phyloP scores from a whole-genome alignment of 2,113 vertebrate genomes.

The Puntigrus tetrazona region DNA sequence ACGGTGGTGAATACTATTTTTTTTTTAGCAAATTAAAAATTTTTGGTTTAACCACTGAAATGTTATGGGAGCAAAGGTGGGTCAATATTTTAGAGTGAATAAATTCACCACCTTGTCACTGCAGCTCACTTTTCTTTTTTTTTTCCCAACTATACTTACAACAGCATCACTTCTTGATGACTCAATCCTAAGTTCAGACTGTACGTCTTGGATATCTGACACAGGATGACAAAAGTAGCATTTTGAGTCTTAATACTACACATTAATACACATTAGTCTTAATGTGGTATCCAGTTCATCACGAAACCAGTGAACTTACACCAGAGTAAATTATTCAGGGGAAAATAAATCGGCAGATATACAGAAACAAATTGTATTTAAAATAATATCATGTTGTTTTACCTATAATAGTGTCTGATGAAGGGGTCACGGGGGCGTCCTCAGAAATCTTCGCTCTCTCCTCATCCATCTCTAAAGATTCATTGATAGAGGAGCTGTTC shows the following conservation, averaged over 20 bases:
- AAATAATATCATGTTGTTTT: background rate
- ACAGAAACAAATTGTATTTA: background rate
- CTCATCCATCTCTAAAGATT: constrained; percentile 9
- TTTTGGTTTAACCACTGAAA: background rate
- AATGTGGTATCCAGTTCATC: background rate
- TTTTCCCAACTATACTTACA: background rate
- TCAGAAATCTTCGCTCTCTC: constrained; percentile 8
- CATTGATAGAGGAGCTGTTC: constrained; percentile 1
- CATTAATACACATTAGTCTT: too few species aligned
- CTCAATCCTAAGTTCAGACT: constrained; percentile 18
- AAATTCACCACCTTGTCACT: background rate
- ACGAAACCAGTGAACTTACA: background rate
- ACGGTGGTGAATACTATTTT: background rate
- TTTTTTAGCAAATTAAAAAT: background rate
- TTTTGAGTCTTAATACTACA: too few species aligned
- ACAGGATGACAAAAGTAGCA: background rate
- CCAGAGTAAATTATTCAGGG: background rate
- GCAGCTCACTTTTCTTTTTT: background rate
- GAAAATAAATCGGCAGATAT: background rate
- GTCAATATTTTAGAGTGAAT: background rate
- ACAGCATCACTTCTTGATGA: background rate
- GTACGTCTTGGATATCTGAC: constrained; percentile 19
- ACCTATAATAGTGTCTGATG: constrained; percentile 28
- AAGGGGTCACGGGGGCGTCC: background rate
- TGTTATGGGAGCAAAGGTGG: background rate